Conservation (phyloP, 2,888 invertebrate species). For the Sericinus montela region DNA sequence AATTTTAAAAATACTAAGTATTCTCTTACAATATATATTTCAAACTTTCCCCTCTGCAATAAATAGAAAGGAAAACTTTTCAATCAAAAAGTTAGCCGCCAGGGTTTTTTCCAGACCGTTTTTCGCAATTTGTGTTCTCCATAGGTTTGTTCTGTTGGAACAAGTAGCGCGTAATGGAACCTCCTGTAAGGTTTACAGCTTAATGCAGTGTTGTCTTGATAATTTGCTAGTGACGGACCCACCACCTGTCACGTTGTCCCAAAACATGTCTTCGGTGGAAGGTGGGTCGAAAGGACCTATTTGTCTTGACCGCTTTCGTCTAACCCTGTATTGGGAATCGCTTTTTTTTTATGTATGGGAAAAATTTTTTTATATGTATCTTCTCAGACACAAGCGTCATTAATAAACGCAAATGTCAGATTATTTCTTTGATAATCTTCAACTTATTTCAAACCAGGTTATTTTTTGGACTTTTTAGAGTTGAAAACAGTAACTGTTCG, state of each 20-base stretch:
- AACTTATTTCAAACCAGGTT: neutral
- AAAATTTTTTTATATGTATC: slow-evolving; percentile 18
- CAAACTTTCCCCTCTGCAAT: neutral
- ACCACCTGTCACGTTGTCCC: too few relatives aligned
- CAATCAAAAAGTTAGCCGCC: neutral
- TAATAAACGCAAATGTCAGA: slow-evolving; percentile 4
- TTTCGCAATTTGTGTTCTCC: slow-evolving; percentile 4
- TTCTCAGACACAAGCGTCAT: slow-evolving; percentile 1
- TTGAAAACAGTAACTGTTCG: too few relatives aligned
- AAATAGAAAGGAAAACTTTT: slow-evolving; percentile 8
- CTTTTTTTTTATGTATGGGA: too few relatives aligned
- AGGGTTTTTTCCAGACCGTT: neutral
- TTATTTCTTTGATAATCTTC: slow-evolving; percentile 9
- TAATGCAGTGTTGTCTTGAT: slow-evolving; percentile 17
- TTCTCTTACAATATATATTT: too few relatives aligned
- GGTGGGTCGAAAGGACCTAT: too few relatives aligned
- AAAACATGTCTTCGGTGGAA: too few relatives aligned
- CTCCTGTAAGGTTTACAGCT: slow-evolving; percentile 14
- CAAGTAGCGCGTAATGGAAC: slow-evolving; percentile 10
- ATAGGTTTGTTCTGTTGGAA: slow-evolving; percentile 5
- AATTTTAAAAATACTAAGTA: too few relatives aligned
- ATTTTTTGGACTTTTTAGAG: too few relatives aligned
- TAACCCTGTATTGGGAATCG: too few relatives aligned
- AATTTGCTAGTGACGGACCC: too few relatives aligned
- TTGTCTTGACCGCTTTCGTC: too few relatives aligned